Percentiles rank a stretch among this genome's conserved stretches.
phyloP scores from a whole-genome alignment of 2,113 vertebrate genomes.

The Saguinus midas region DNA sequence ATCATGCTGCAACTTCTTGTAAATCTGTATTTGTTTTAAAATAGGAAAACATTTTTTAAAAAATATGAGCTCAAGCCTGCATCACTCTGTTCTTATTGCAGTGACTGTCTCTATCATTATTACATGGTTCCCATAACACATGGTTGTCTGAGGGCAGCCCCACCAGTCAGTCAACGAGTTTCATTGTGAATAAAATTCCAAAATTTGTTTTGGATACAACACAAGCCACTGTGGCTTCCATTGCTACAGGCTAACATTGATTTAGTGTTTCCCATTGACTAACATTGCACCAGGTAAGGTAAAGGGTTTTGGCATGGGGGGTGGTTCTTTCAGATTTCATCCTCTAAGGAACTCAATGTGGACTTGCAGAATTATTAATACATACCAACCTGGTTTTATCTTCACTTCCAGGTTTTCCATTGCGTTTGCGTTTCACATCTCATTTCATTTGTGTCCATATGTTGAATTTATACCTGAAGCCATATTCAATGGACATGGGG shows the following conservation, averaged over 20 bases:
- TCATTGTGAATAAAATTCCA: background rate
- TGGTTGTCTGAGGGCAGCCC: background rate
- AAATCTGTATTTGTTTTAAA: no score
- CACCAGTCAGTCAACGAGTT: background rate
- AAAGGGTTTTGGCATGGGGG: background rate
- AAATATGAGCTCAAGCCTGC: background rate
- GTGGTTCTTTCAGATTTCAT: background rate
- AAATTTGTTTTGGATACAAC: background rate
- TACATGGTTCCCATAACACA: no score
- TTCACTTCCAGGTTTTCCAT: background rate
- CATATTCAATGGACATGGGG: background rate
- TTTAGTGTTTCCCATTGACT: background rate
- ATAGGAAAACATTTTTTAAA: no score
- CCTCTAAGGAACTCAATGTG: background rate
- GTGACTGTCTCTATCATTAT: background rate
- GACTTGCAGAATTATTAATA: background rate
- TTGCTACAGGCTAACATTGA: no score
- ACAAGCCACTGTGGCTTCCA: background rate
- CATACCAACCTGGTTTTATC: background rate
- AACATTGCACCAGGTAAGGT: background rate
- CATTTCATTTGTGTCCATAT: background rate
- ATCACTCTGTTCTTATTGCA: background rate
- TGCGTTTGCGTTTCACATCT: background rate
- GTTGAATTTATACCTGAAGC: background rate
- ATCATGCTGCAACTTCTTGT: background rate